Evolutionary conservation across 2,888 invertebrate species (phyloP), one percentile per base, ranked within the genome.

Genomic region (Orthosia incerta): DNA sequence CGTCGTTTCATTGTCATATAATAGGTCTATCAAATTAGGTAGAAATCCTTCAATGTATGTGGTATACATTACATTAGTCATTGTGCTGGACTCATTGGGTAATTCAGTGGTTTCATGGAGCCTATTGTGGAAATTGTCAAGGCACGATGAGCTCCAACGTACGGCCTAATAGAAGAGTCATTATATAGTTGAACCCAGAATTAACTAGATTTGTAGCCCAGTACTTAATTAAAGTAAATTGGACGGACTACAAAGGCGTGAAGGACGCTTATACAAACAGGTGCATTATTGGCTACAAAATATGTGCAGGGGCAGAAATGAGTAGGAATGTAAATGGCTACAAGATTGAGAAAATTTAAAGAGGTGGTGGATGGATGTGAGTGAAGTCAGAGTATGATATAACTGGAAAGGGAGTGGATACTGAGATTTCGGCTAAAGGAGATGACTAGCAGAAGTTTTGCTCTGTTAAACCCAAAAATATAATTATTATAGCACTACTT

Each of bases 51-150:
- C 53, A 80, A 69, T 63, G 48, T 39, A 16, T 46, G 15, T 51
- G 4, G 56, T 48, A 48, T 63, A 31, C 5, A 60, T 53, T 18
- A 59, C 56, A 55, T 63, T 76, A 48, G 20, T 66, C 62, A 55
- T 80, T 80, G 70, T 75, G 18, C n/a, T 18, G 23, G 16, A 53
- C 15, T 79, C 50, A 76, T 76, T 59, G 51, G 56, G 57, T 80
- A 80, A 79, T 59, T 63, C 50, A 80, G 45, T 50, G 71, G 45
- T 55, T 75, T 55, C 48, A 63, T 55, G 46, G 55, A 45, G 18
- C 12, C 20, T 56, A 79, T 76, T 79, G 63, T 71, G 39, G 11
- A 71, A 55, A 48, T 79, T 59, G 26, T 71, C 63, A 80, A 80
- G 80, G 59, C 46, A 3, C 53, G 57, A 74, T 63, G 45, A 53